phyloP scores from a whole-genome alignment of 2,888 invertebrate genomes.

The Diadegma fenestrale region DNA sequence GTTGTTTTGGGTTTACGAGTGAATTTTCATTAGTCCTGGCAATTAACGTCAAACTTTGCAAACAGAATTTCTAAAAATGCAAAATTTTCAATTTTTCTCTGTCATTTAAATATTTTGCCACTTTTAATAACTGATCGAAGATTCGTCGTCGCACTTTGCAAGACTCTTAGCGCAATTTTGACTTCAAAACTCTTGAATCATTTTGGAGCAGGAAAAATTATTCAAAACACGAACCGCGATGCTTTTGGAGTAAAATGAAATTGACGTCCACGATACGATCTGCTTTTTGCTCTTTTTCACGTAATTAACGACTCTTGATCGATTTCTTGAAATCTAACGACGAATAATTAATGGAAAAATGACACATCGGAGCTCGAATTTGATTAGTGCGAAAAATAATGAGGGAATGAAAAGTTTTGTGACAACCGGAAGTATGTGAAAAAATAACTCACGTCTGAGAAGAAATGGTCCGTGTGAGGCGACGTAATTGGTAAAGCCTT shows the following conservation, averaged over 20 bases:
- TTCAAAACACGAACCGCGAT: too few relatives aligned
- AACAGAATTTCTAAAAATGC: background rate
- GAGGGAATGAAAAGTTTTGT: background rate
- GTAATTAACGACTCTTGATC: too few relatives aligned
- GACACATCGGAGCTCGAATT: background rate
- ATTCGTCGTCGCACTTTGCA: background rate
- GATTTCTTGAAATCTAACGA: background rate
- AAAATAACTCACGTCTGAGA: constrained; percentile 64
- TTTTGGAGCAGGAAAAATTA: too few relatives aligned
- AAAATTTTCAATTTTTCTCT: too few relatives aligned
- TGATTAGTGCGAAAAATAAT: background rate
- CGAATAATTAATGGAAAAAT: background rate
- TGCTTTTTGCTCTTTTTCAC: too few relatives aligned
- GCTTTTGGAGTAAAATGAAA: too few relatives aligned
- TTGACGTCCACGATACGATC: too few relatives aligned
- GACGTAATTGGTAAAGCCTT: constrained; percentile 41
- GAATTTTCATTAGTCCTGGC: background rate
- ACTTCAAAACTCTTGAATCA: background rate
- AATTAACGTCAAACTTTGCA: background rate
- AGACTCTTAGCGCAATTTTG: background rate
- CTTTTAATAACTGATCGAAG: background rate
- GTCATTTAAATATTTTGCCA: too few relatives aligned
- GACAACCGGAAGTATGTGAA: constrained; percentile 9
- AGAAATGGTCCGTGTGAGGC: constrained; percentile 50
- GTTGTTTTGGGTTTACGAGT: background rate